Evolutionary conservation across 1,140 invertebrate species (phyloP).

Genomic region (Oedothorax gibbosus): DNA sequence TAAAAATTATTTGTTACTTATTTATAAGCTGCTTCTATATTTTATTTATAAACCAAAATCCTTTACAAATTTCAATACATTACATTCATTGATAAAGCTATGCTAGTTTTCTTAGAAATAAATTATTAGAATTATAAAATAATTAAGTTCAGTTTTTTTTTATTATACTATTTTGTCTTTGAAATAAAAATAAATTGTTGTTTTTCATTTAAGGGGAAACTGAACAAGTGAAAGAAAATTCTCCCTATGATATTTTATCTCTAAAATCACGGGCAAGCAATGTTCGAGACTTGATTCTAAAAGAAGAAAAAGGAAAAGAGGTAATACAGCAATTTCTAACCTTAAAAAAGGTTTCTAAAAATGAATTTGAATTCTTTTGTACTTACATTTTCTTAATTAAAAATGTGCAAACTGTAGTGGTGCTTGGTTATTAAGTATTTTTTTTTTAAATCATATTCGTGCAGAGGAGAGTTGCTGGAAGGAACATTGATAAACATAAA

Average conservation of each 20-base stretch:
- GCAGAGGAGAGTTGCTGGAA: conserved; percentile 67
- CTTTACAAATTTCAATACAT: no score
- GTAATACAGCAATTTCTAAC: conserved; percentile 13
- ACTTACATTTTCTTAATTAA: background rate
- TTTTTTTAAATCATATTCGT: conserved; percentile 56
- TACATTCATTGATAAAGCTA: no score
- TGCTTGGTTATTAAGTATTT: conserved; percentile 20
- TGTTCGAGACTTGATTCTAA: conserved; percentile 83
- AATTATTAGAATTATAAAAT: no score
- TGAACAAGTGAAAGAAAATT: conserved; percentile 71
- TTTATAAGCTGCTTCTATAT: no score
- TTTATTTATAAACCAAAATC: no score
- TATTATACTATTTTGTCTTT: no score
- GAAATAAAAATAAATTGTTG: background rate
- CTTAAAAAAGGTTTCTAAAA: background rate
- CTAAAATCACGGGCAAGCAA: conserved; percentile 88
- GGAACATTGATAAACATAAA: conserved; percentile 84
- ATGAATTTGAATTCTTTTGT: background rate
- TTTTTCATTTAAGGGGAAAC: conserved; percentile 32
- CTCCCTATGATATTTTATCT: conserved; percentile 84
- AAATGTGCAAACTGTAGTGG: background rate
- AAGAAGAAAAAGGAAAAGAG: conserved; percentile 76
- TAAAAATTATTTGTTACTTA: no score
- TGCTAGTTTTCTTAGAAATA: no score
- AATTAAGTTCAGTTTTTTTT: no score